Percentiles rank a stretch among this genome's conserved stretches.
phyloP scores from a whole-genome alignment of 2,888 invertebrate genomes.

The Nymphalis c-album region DNA sequence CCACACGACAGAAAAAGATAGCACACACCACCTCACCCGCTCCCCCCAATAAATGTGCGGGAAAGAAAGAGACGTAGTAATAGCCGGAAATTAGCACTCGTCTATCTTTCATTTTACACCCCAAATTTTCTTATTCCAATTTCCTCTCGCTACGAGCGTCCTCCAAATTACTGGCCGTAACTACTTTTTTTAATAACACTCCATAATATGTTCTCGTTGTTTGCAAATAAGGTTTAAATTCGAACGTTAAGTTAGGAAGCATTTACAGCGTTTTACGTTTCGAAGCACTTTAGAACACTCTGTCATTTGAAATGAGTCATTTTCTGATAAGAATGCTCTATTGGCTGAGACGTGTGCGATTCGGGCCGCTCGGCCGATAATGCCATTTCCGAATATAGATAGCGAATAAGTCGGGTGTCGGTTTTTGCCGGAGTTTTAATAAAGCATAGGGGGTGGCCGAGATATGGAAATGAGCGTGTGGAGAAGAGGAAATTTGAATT shows the following conservation, averaged over 20 bases:
- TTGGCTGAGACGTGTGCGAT: conserved; percentile 80
- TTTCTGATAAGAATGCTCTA: conserved; percentile 86
- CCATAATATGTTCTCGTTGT: conserved; percentile 41
- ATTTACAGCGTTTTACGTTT: conserved; percentile 61
- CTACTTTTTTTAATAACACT: conserved; percentile 38
- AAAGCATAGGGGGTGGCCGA: conserved; percentile 75
- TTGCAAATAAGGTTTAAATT: conserved; percentile 47
- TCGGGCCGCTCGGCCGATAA: conserved; percentile 73
- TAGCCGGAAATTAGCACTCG: conserved; percentile 87
- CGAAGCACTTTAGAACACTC: conserved; percentile 76
- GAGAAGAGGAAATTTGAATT: conserved; percentile 81
- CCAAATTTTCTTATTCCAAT: conserved; percentile 90
- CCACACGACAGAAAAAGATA: conserved; percentile 69
- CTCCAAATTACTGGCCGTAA: conserved; percentile 61
- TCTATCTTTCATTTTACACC: conserved; percentile 89
- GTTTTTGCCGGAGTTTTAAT: conserved; percentile 80
- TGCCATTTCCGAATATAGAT: conserved; percentile 79
- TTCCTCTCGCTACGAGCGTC: conserved; percentile 78
- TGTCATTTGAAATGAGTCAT: conserved; percentile 87
- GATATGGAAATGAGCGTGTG: conserved; percentile 81
- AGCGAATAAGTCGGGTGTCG: conserved; percentile 74
- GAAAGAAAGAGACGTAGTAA: conserved; percentile 81
- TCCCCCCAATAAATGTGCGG: conserved; percentile 76
- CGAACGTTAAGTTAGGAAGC: conserved; percentile 28
- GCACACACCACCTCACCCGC: conserved; percentile 62